Percentiles rank a stretch among this genome's conserved stretches.
Evolutionary conservation across 2,888 invertebrate species (phyloP).

Genomic region (Erannis defoliaria): DNA sequence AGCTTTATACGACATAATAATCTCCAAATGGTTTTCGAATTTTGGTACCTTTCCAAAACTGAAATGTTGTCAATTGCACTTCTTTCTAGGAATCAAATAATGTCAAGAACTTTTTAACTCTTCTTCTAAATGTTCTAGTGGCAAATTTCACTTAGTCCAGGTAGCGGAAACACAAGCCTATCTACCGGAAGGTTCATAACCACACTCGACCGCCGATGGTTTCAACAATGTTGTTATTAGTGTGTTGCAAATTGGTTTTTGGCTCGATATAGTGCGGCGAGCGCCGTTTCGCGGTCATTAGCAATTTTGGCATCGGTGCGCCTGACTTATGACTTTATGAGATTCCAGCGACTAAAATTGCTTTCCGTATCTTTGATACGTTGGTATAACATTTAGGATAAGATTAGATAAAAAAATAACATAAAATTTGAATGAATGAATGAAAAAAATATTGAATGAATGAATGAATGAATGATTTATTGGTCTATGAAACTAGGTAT

Average conservation of each 20-base stretch:
- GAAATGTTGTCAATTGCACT: too few species aligned
- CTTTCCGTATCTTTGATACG: slow-evolving; percentile 41
- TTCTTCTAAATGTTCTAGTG: background rate
- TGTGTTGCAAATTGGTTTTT: slow-evolving; percentile 82
- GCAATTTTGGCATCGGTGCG: slow-evolving; percentile 81
- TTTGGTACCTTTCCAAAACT: too few species aligned
- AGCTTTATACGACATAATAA: too few species aligned
- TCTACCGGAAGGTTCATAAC: slow-evolving; percentile 26
- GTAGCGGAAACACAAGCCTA: slow-evolving; percentile 9
- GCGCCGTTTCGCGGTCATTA: slow-evolving; percentile 79
- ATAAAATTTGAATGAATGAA: too few species aligned
- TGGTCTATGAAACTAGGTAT: too few species aligned
- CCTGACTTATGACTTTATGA: slow-evolving; percentile 76
- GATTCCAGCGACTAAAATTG: slow-evolving; percentile 56
- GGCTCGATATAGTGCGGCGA: slow-evolving; percentile 77
- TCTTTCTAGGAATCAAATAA: too few species aligned
- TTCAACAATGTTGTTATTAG: slow-evolving; percentile 72
- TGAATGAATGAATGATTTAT: too few species aligned
- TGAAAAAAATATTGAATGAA: too few species aligned
- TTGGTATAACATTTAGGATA: slow-evolving; percentile 1
- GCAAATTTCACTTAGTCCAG: slow-evolving; percentile 3
- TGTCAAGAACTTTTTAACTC: background rate
- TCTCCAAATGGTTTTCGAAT: too few species aligned
- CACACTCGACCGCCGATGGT: slow-evolving; percentile 49
- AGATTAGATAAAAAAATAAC: background rate